Evolutionary conservation across 2,797 vertebrate genomes (phyloP).

Genomic region (Schizopygopsis malacanthus): DNA sequence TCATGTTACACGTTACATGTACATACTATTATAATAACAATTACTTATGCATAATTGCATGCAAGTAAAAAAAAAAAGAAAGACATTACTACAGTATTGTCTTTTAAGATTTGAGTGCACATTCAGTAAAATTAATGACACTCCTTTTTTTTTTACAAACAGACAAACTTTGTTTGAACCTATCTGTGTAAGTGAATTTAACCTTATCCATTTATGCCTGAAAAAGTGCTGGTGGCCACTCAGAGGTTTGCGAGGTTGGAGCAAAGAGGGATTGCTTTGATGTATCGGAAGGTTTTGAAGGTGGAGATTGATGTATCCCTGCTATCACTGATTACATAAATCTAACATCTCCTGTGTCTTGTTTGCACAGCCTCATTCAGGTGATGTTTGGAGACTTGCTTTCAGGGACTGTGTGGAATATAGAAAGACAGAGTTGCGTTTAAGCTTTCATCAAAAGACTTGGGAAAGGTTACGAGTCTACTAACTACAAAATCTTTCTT

Average conservation of each 20-base stretch:
- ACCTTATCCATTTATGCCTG: background rate
- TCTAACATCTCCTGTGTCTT: slow-evolving; percentile 41
- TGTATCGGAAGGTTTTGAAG: slow-evolving; percentile 41
- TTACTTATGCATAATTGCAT: background rate
- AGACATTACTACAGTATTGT: no score
- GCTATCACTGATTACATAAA: slow-evolving; percentile 54
- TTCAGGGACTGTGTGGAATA: background rate
- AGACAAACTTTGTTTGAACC: background rate
- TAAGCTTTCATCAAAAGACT: slow-evolving; percentile 6
- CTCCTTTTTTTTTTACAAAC: background rate
- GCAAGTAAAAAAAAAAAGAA: no score
- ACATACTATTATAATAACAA: background rate
- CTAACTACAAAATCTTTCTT: slow-evolving; percentile 1
- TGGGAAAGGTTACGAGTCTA: background rate
- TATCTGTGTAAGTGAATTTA: background rate
- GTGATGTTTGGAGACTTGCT: slow-evolving; percentile 2
- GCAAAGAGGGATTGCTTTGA: slow-evolving; percentile 43
- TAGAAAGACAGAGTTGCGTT: background rate
- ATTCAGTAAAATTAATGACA: background rate
- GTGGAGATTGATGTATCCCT: slow-evolving; percentile 16
- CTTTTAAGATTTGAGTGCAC: background rate
- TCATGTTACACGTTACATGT: background rate
- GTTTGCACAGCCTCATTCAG: slow-evolving; percentile 18
- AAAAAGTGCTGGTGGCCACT: slow-evolving; percentile 35
- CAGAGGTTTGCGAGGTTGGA: slow-evolving; percentile 31